Base-by-base conservation (phyloP, 2,113 vertebrate species). In the Odontophorus gujanensis region DNA sequence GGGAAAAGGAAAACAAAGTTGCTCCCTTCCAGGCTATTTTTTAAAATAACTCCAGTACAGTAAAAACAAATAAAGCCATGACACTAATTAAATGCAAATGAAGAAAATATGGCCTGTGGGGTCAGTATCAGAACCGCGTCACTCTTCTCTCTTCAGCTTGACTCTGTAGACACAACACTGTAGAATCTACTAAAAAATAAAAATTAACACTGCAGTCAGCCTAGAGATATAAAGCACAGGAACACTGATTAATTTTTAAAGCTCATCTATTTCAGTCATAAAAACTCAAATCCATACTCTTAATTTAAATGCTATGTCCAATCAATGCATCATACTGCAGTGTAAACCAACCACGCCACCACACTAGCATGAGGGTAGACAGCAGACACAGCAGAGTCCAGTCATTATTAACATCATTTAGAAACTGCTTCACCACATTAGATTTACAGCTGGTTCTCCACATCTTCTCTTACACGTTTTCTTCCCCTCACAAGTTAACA, bases 321-420 rank as follows among this genome's bases (percentile, higher is more conserved):
- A 91, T 91, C 38, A 15, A 48, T 48, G 51, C 65, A 73, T 59
- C 36, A 67, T 45, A 71, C 3, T 1, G 1, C 11, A 63, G 26
- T 47, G 13, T 36, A 67, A 74, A n/a, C 40, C n/a, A 87, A 81
- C 32, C 79, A 71, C 36, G 28, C 40, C 0, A 0, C 26, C 67
- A 9, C 1, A 2, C 22, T 34, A 79, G 34, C 7, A 6, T 3
- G 11, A 71, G 32, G 0, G 0, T 17, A 34, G 79, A 62, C 0
- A 3, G 30, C 69, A 81, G n/a, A 78, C 43, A 42, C 58, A 87
- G 75, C 5, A 77, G 42, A 13, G 32, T 82, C 34, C 42, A 47
- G 6, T 20, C 28, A 6, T 42, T 36, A 50, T 17, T 47, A 55
- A 24, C 34, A 74, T 51, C 42, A 90, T 22, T 68, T 61, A 85